phyloP scores from a whole-genome alignment of 2,888 invertebrate genomes.

The Tenthredo mesomela region DNA sequence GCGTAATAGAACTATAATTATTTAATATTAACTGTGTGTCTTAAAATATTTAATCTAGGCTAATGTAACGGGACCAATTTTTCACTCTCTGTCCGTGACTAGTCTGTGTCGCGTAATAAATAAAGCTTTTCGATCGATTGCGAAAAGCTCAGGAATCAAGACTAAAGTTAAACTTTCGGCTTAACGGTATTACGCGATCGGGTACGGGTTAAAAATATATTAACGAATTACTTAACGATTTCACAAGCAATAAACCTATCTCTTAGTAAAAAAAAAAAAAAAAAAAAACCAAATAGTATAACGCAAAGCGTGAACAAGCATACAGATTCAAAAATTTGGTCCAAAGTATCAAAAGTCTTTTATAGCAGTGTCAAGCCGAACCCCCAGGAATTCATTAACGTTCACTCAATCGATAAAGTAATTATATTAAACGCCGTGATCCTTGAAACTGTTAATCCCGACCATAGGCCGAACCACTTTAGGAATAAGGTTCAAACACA shows the following conservation, averaged over 20 bases:
- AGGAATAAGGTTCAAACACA: background rate
- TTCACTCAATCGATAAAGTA: conserved; percentile 4
- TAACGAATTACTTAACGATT: conserved; percentile 37
- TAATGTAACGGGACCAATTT: conserved; percentile 70
- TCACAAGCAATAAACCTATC: conserved; percentile 42
- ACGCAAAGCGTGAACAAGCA: conserved; percentile 37
- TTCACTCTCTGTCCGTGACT: conserved; percentile 60
- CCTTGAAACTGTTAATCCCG: background rate
- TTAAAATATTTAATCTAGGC: conserved; percentile 48
- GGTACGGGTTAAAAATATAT: background rate
- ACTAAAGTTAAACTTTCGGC: background rate
- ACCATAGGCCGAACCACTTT: background rate
- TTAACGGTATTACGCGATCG: background rate
- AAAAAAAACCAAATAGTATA: background rate
- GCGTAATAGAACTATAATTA: conserved; percentile 24
- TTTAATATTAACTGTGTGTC: conserved; percentile 50
- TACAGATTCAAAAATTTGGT: conserved; percentile 46
- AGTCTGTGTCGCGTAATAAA: conserved; percentile 11
- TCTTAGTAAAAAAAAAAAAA: conserved; percentile 9
- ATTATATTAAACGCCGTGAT: conserved; percentile 1
- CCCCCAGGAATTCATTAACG: conserved; percentile 5
- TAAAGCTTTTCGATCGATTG: conserved; percentile 10
- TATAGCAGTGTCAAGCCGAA: background rate
- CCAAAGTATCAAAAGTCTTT: conserved; percentile 1
- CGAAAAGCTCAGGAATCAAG: background rate